Evolutionary conservation across 2,888 invertebrate species (phyloP).

Genomic region (Melinaea menophilus): DNA sequence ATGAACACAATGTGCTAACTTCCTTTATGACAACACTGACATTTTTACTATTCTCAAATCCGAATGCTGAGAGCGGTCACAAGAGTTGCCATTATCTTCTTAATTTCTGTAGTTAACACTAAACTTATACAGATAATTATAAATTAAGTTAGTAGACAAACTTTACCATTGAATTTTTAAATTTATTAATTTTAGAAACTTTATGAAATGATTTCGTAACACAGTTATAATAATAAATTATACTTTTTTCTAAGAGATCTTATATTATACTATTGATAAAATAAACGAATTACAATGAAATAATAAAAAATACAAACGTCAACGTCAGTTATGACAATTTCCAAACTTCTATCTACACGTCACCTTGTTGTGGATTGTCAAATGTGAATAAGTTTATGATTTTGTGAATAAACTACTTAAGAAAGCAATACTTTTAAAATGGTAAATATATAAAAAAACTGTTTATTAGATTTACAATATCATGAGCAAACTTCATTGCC

Average conservation of each 20-base stretch:
- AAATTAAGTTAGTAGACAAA: too few species aligned
- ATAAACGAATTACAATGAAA: too few species aligned
- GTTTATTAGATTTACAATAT: too few species aligned
- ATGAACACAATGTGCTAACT: conserved; percentile 48
- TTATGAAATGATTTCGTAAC: too few species aligned
- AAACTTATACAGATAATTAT: too few species aligned
- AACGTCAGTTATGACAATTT: background rate
- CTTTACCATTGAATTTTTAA: too few species aligned
- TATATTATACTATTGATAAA: too few species aligned
- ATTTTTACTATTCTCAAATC: conserved; percentile 24
- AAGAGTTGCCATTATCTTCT: background rate
- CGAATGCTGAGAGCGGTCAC: background rate
- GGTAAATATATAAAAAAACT: conserved; percentile 42
- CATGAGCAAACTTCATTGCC: too few species aligned
- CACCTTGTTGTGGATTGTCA: conserved; percentile 50
- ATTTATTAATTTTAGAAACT: too few species aligned
- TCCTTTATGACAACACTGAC: conserved; percentile 53
- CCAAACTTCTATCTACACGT: conserved; percentile 49
- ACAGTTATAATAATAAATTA: too few species aligned
- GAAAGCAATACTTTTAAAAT: conserved; percentile 42
- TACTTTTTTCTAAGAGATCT: too few species aligned
- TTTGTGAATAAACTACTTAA: conserved; percentile 8
- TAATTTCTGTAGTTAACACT: background rate
- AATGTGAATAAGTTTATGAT: conserved; percentile 26
- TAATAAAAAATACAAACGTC: background rate